Conservation (phyloP, 2,113 vertebrate genomes). For the Heptranchias perlo region DNA sequence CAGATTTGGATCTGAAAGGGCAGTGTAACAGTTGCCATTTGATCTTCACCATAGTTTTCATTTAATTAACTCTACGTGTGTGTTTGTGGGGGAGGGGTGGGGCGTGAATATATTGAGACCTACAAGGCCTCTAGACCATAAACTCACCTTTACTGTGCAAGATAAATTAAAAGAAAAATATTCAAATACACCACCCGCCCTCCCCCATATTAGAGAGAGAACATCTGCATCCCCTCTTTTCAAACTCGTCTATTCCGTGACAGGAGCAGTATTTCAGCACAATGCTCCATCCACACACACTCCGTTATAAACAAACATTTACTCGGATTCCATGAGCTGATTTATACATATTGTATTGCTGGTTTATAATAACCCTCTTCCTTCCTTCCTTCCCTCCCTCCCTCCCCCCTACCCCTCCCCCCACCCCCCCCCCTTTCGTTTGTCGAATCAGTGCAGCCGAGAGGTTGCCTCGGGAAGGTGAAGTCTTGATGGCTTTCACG, state of each 20-base stretch:
- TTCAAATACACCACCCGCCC: not conserved
- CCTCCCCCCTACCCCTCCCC: not conserved
- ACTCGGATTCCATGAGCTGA: conserved; percentile 31
- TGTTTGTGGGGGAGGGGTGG: not conserved
- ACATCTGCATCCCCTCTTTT: not conserved
- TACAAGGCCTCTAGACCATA: too few species aligned
- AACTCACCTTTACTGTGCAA: not conserved
- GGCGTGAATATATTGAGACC: not conserved
- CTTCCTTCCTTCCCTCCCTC: not conserved
- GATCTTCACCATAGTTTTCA: not conserved
- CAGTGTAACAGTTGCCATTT: not conserved
- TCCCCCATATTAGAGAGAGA: not conserved
- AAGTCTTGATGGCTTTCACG: not conserved
- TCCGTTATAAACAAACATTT: not conserved
- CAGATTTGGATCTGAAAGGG: not conserved
- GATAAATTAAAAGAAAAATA: not conserved
- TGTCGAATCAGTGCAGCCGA: conserved; percentile 15
- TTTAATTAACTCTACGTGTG: not conserved
- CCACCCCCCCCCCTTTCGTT: not conserved
- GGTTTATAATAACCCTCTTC: conserved; percentile 27
- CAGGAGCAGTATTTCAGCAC: not conserved
- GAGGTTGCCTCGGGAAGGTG: conserved; percentile 25
- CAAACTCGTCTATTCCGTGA: not conserved
- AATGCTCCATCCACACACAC: not conserved
- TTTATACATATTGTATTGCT: conserved; percentile 31